phyloP scores from a whole-genome alignment of 2,797 vertebrate species.

The Danio aesculapii region DNA sequence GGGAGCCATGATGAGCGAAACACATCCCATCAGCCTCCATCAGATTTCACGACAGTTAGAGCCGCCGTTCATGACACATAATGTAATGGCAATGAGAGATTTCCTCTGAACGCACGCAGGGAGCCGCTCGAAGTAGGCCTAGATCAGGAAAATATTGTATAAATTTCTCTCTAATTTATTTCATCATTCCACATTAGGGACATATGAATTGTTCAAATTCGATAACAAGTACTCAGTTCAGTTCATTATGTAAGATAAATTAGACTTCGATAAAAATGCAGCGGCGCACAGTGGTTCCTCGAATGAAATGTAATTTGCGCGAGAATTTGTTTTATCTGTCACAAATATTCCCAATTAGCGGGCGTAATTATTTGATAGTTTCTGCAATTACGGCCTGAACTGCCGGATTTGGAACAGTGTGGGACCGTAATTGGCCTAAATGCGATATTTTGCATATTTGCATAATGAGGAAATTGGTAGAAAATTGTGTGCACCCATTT shows the following conservation, averaged over 20 bases:
- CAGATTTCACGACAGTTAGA: slow-evolving; percentile 75
- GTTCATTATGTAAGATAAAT: slow-evolving; percentile 99
- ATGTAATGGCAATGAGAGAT: slow-evolving; percentile 80
- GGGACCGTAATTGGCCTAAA: slow-evolving; percentile 99
- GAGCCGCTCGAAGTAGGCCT: slow-evolving; percentile 75
- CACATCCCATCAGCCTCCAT: slow-evolving; percentile 79
- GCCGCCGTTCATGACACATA: slow-evolving; percentile 79
- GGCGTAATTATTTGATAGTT: slow-evolving; percentile 99
- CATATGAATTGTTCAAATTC: slow-evolving; percentile 97
- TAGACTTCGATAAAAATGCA: slow-evolving; percentile 96
- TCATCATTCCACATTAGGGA: slow-evolving; percentile 97
- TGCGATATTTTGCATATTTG: slow-evolving; percentile 99
- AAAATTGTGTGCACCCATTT: slow-evolving; percentile 99
- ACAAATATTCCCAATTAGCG: slow-evolving; percentile 99
- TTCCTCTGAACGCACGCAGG: slow-evolving; percentile 81
- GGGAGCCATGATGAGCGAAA: slow-evolving; percentile 69
- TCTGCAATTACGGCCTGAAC: slow-evolving; percentile 98
- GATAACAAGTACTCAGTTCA: slow-evolving; percentile 99
- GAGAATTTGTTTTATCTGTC: slow-evolving; percentile 99
- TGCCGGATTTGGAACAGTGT: slow-evolving; percentile 98
- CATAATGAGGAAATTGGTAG: slow-evolving; percentile 99
- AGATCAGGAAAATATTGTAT: slow-evolving; percentile 92
- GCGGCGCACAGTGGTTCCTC: slow-evolving; percentile 91
- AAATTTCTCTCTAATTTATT: slow-evolving; percentile 95
- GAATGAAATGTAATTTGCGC: slow-evolving; percentile 99